phyloP scores from a whole-genome alignment of 2,888 invertebrate species.

The Drosophila meridiana region DNA sequence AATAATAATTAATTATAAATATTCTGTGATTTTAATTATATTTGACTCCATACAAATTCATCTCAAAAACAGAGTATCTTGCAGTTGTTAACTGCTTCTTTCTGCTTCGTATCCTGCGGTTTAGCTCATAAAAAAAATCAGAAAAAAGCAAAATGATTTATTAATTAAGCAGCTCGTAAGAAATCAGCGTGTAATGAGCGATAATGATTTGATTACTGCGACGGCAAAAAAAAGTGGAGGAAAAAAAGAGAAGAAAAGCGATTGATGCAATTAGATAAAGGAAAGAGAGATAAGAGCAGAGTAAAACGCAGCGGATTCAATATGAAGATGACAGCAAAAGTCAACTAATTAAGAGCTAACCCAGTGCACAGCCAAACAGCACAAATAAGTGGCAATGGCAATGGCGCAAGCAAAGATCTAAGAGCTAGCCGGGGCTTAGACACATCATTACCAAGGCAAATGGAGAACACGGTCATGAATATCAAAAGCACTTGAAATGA shows the following conservation, averaged over 20 bases:
- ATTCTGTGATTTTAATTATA: no score
- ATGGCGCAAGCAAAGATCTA: slow-evolving; percentile 26
- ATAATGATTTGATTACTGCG: slow-evolving; percentile 75
- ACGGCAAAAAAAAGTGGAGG: slow-evolving; percentile 34
- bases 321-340: slow-evolving; percentile 29
- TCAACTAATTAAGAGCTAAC: slow-evolving; percentile 49
- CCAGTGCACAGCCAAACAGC: not conserved
- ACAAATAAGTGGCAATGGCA: slow-evolving; percentile 1
- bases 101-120: not conserved
- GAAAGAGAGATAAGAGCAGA: not conserved
- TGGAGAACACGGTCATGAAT: slow-evolving; percentile 47
- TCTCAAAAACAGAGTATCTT: not conserved
- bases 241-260: not conserved
- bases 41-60: no score
- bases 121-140: slow-evolving; percentile 3
- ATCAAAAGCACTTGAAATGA: slow-evolving; percentile 52
- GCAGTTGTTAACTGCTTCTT: not conserved
- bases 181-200: slow-evolving; percentile 67
- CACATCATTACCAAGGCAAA: slow-evolving; percentile 72
- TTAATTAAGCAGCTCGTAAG: slow-evolving; percentile 62
- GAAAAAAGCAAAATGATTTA: slow-evolving; percentile 58
- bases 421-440: slow-evolving; percentile 29
- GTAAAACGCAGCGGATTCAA: slow-evolving; percentile 15
- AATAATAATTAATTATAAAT: no score
- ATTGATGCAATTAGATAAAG: slow-evolving; percentile 28